These are phyloP conservation scores for Pycnomerus fuliginosus DNA, from an alignment of 2,888 invertebrate genomes.

Conservation along the genomic window DNA sequence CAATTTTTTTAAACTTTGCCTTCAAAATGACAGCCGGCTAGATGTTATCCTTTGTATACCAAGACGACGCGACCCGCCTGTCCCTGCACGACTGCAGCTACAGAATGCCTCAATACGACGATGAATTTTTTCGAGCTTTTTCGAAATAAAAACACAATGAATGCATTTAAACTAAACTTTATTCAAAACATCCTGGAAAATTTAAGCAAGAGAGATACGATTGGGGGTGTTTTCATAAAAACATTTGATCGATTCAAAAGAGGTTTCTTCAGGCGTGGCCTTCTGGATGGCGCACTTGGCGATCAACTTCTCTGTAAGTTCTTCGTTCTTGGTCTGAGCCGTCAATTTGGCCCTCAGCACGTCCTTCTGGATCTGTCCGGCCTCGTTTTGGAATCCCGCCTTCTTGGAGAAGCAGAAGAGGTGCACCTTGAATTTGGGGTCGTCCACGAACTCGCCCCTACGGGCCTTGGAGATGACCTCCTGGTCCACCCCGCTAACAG, in stretches of 20 bases:
- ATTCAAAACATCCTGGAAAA: too few relatives aligned
- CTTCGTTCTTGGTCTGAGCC: conserved; percentile 21
- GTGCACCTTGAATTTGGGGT: conserved; percentile 33
- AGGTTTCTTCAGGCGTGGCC: conserved; percentile 29
- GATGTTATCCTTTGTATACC: too few relatives aligned
- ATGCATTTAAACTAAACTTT: too few relatives aligned
- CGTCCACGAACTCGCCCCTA: conserved; percentile 33
- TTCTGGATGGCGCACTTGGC: conserved; percentile 32
- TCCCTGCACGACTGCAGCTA: too few relatives aligned
- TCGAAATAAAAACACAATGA: too few relatives aligned
- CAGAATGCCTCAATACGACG: too few relatives aligned
- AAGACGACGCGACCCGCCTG: too few relatives aligned
- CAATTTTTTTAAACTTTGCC: too few relatives aligned
- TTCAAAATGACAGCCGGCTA: too few relatives aligned
- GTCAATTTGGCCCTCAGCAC: conserved; percentile 29
- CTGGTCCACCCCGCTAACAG: conserved; percentile 26
- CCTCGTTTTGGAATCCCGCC: conserved; percentile 37
- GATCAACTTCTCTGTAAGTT: conserved; percentile 27
- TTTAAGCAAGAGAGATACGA: too few relatives aligned
- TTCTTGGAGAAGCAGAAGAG: conserved; percentile 37
- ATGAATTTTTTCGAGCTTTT: too few relatives aligned
- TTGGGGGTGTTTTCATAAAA: conserved; percentile 20
- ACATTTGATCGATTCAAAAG: conserved; percentile 37
- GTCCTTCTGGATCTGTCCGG: conserved; percentile 35
- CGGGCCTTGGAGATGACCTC: conserved; percentile 34